phyloP scores from a whole-genome alignment of 2,113 vertebrate genomes.

The Sula dactylatra region DNA sequence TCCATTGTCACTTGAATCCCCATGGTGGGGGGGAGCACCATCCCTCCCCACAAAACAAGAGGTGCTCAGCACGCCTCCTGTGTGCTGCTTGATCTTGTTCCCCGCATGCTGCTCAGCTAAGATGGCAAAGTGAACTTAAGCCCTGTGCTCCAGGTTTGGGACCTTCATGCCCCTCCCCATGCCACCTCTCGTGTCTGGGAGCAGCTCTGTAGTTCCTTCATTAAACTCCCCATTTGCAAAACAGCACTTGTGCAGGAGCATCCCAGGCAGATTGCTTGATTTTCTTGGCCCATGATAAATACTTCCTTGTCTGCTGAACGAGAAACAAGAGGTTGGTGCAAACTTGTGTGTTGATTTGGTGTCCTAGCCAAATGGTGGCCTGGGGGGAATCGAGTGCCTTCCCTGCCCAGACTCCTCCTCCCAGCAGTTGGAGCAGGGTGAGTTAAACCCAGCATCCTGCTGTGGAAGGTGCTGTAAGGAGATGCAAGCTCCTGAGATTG shows the following conservation, averaged over 20 bases:
- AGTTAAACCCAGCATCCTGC: neutral
- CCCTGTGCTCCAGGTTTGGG: neutral
- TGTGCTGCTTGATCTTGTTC: neutral
- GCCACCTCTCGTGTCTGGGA: neutral
- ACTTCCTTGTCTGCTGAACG: neutral
- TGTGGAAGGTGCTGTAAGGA: neutral
- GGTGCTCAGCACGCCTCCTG: fast-evolving
- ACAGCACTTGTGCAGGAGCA: neutral
- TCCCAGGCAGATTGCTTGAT: neutral
- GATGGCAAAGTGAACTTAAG: neutral
- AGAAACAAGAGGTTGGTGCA: neutral
- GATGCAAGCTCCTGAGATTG: neutral
- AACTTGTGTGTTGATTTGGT: neutral
- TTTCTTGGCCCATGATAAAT: neutral
- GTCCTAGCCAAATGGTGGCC: neutral
- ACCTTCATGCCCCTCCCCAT: fast-evolving
- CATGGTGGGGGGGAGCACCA: neutral
- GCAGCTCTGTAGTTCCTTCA: neutral
- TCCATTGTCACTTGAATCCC: neutral
- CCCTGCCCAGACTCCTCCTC: neutral
- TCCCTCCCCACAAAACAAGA: neutral
- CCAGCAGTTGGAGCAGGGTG: neutral
- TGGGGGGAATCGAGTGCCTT: neutral
- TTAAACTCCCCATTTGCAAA: neutral
- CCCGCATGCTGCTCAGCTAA: neutral